phyloP scores from a whole-genome alignment of 2,113 vertebrate genomes.

The Oceanites oceanicus region DNA sequence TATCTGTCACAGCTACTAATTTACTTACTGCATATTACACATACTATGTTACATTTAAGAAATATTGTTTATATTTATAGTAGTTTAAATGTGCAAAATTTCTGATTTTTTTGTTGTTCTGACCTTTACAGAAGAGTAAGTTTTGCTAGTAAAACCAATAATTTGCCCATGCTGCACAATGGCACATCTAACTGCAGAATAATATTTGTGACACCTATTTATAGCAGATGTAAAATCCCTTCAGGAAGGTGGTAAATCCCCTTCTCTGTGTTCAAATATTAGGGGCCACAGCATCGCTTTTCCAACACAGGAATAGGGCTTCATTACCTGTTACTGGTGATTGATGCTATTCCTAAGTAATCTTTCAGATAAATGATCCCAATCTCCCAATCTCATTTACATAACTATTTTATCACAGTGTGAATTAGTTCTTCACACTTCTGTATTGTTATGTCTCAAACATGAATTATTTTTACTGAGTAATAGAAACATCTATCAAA shows the following conservation, averaged over 20 bases:
- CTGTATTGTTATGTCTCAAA: neutral
- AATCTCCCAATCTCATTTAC: slow-evolving; percentile 12
- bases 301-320: neutral
- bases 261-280: neutral
- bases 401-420: neutral
- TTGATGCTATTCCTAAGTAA: neutral
- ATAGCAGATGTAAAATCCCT: neutral
- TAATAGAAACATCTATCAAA: slow-evolving; percentile 1
- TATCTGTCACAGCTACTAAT: too few species aligned
- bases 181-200: neutral
- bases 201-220: neutral
- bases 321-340: neutral
- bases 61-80: neutral
- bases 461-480: neutral
- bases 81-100: neutral
- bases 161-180: neutral
- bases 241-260: neutral
- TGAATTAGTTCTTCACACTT: slow-evolving; percentile 32
- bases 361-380: neutral
- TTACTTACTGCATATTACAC: neutral
- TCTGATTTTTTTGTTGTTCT: neutral
- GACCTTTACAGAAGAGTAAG: neutral
- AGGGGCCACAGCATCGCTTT: neutral
- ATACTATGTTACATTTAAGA: neutral
- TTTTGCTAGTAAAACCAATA: neutral